A percentile compares a stretch with the other conserved stretches of the same genome.
phyloP scores from a whole-genome alignment of 2,888 invertebrate species.

The Cephus spinipes region DNA sequence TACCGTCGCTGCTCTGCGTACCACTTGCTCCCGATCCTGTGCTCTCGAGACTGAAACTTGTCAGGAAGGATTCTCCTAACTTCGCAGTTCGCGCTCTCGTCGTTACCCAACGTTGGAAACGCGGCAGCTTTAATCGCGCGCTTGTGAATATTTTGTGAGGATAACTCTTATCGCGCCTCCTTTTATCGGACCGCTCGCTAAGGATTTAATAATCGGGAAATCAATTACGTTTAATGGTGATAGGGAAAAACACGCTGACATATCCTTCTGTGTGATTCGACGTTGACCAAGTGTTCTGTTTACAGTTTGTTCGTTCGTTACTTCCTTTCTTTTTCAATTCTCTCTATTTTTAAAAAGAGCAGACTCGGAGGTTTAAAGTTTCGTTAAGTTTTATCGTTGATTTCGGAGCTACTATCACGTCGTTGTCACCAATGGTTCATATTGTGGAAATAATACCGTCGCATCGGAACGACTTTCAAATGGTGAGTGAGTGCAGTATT shows the following conservation, averaged over 20 bases:
- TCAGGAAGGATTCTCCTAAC: not conserved
- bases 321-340: not conserved
- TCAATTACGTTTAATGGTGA: not conserved
- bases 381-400: not conserved
- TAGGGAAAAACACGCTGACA: not conserved
- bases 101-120: not conserved
- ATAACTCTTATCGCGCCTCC: not conserved
- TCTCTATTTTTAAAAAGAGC: constrained; percentile 1
- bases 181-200: not conserved
- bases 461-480: constrained; percentile 65
- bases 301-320: not conserved
- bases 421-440: constrained; percentile 64
- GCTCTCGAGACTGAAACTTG: not conserved
- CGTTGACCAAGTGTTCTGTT: not conserved
- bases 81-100: not conserved
- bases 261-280: not conserved
- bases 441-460: constrained; percentile 64
- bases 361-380: not conserved
- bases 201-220: not conserved
- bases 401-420: not conserved
- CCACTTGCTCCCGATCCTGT: not conserved
- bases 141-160: not conserved
- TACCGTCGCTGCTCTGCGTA: not conserved
- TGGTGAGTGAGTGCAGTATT: constrained; percentile 53
- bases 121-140: not conserved